phyloP scores from a whole-genome alignment of 2,797 vertebrate genomes.

The Cirrhinus mrigala region DNA sequence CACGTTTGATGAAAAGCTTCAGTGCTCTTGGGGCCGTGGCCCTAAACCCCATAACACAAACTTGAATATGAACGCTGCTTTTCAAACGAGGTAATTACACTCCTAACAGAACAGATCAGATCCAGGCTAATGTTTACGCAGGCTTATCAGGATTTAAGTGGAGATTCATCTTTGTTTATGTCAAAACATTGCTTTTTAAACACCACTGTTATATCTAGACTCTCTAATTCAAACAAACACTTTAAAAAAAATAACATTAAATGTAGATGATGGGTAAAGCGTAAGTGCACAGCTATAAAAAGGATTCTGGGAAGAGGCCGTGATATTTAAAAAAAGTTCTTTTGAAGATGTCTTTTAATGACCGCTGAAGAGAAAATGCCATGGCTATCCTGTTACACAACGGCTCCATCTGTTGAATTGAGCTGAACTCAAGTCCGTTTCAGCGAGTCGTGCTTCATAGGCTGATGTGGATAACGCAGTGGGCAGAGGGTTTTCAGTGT shows the following conservation, averaged over 20 bases:
- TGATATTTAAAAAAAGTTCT: not conserved
- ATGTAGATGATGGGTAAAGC: not conserved
- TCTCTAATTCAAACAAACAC: not conserved
- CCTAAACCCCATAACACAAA: conserved; percentile 44
- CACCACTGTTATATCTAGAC: not conserved
- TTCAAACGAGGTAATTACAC: conserved; percentile 24
- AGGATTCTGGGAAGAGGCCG: conserved; percentile 11
- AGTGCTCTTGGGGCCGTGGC: not conserved
- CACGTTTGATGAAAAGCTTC: not conserved
- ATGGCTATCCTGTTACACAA: conserved; percentile 39
- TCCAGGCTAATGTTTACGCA: not conserved
- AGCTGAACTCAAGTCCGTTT: conserved; percentile 14
- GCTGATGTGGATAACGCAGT: conserved; percentile 1
- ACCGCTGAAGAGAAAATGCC: not conserved
- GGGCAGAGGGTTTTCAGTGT: not conserved
- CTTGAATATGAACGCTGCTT: conserved; percentile 54
- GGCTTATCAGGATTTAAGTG: conserved; percentile 39
- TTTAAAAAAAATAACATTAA: not conserved
- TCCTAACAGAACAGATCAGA: conserved; percentile 27
- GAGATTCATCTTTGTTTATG: not conserved
- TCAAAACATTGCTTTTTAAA: conserved; percentile 13
- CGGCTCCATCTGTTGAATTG: conserved; percentile 46
- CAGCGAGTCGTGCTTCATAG: not conserved
- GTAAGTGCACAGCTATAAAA: not conserved
- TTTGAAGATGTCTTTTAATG: conserved; percentile 25